Percentiles rank a stretch among this genome's conserved stretches.
phyloP scores from a whole-genome alignment of 2,113 vertebrate species.

The Rissa tridactyla region DNA sequence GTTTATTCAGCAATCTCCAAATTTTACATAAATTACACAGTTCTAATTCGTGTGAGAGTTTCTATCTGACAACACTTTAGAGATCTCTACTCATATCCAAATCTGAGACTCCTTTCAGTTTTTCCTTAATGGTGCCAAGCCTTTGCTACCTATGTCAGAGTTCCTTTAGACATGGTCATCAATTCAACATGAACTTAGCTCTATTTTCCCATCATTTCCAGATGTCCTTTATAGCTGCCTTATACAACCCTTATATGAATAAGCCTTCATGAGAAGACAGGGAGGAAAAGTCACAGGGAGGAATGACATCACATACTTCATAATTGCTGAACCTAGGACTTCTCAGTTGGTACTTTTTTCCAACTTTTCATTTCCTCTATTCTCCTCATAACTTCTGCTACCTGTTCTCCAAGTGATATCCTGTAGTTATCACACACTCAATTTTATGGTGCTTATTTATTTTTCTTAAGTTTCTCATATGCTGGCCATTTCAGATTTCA shows the following conservation, averaged over 20 bases:
- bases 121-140: neutral
- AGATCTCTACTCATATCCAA: neutral
- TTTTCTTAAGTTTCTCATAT: neutral
- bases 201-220: neutral
- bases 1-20: neutral
- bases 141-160: neutral
- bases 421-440: neutral
- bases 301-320: neutral
- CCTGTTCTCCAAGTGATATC: neutral
- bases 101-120: neutral
- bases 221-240: neutral
- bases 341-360: neutral
- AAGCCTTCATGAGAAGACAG: neutral
- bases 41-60: neutral
- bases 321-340: neutral
- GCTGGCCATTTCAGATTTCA: neutral
- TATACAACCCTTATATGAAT: neutral
- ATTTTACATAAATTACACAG: neutral
- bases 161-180: neutral
- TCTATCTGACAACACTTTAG: neutral
- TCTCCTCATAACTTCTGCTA: neutral
- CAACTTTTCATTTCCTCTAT: neutral
- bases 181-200: neutral
- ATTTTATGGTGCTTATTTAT: neutral
- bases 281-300: neutral